These are phyloP conservation scores for Myrmecobius fasciatus DNA, from an alignment of 2,113 vertebrate species.

Conservation along the genomic window DNA sequence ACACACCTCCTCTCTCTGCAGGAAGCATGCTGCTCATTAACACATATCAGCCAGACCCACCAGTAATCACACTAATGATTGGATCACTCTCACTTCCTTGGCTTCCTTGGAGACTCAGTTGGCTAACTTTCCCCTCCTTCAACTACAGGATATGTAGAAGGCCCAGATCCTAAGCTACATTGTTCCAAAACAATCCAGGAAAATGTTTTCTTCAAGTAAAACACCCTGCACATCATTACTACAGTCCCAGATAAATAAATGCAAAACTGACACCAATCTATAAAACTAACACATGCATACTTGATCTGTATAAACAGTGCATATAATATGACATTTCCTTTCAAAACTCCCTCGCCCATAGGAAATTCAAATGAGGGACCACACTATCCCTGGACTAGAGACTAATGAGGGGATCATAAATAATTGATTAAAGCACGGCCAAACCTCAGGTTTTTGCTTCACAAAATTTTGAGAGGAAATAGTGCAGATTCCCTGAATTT, in stretches of 20 bases:
- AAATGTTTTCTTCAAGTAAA: conserved; percentile 75
- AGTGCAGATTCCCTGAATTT: conserved; percentile 56
- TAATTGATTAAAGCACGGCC: conserved; percentile 77
- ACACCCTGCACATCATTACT: conserved; percentile 69
- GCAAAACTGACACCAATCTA: conserved; percentile 71
- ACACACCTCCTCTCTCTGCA: conserved; percentile 61
- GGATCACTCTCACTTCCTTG: conserved; percentile 77
- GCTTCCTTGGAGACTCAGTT: conserved; percentile 74
- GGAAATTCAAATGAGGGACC: conserved; percentile 76
- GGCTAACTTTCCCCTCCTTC: conserved; percentile 77
- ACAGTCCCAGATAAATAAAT: conserved; percentile 75
- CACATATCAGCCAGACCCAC: conserved; percentile 80
- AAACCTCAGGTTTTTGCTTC: conserved; percentile 70
- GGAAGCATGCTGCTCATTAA: conserved; percentile 75
- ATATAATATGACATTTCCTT: conserved; percentile 67
- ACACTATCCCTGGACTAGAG: conserved; percentile 63
- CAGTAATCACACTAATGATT: conserved; percentile 73
- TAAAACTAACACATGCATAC: conserved; percentile 79
- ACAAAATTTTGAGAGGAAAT: conserved; percentile 55
- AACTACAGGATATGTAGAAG: conserved; percentile 77
- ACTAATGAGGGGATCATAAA: conserved; percentile 75
- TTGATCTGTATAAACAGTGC: conserved; percentile 69
- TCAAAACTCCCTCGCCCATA: conserved; percentile 66
- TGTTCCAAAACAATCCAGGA: conserved; percentile 62
- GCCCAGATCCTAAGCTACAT: conserved; percentile 67